A percentile compares a stretch with the other conserved stretches of the same genome.
phyloP scores from a whole-genome alignment of 92 coral and sea anemone genomes.

The Porites evermanni region DNA sequence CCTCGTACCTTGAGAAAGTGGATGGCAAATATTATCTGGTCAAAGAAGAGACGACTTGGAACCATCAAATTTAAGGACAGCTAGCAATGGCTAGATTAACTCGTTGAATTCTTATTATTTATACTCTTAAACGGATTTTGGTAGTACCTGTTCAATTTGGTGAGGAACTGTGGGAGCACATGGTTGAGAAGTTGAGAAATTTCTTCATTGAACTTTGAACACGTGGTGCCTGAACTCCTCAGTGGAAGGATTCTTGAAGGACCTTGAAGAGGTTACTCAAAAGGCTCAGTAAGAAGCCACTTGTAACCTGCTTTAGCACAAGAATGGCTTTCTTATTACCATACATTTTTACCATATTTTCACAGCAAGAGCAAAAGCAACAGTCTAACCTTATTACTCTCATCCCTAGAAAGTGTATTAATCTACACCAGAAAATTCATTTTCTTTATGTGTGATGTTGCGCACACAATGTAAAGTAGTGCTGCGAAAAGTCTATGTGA shows the following conservation, averaged over 20 bases:
- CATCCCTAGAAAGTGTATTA: too few species aligned
- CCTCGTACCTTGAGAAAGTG: conserved; percentile 14
- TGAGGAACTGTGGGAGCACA: conserved; percentile 44
- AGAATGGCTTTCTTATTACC: not conserved
- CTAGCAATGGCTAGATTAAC: conserved; percentile 39
- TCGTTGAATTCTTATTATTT: conserved; percentile 45
- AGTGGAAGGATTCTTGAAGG: conserved; percentile 9
- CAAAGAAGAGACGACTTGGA: conserved; percentile 20
- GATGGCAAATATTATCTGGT: conserved; percentile 4
- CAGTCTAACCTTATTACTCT: too few species aligned
- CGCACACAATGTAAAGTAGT: too few species aligned
- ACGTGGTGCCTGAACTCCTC: conserved; percentile 56
- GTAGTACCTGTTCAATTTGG: conserved; percentile 58
- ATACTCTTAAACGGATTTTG: conserved; percentile 56
- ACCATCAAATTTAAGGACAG: conserved; percentile 48
- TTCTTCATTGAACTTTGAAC: conserved; percentile 39
- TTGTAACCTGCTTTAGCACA: not conserved
- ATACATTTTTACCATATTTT: too few species aligned
- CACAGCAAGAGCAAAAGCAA: too few species aligned
- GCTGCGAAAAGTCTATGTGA: too few species aligned
- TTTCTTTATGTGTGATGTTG: too few species aligned
- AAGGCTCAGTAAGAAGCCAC: not conserved
- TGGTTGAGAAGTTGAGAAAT: conserved; percentile 44
- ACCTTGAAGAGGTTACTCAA: not conserved
- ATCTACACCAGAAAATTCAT: too few species aligned